phyloP scores from a whole-genome alignment of 1,140 invertebrate genomes.

The Probaryconus sp. region DNA sequence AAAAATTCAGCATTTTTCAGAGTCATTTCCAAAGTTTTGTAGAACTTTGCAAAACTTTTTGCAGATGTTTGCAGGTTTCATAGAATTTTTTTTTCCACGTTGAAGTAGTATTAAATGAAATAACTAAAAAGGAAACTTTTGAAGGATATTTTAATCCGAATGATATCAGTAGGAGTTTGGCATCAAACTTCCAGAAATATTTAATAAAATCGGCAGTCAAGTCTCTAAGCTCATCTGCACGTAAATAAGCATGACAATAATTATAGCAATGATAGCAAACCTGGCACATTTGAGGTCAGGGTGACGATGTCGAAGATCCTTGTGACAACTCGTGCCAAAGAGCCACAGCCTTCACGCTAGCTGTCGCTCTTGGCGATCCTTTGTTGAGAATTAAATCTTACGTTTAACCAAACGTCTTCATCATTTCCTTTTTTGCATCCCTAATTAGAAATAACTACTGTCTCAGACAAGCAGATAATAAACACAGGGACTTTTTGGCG shows the following conservation, averaged over 20 bases:
- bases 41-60: too few relatives aligned
- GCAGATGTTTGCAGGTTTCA: too few relatives aligned
- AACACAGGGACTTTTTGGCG: too few relatives aligned
- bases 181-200: neutral
- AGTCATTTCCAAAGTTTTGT: too few relatives aligned
- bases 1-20: too few relatives aligned
- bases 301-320: conserved; percentile 68
- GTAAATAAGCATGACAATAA: conserved; percentile 60
- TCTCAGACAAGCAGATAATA: too few relatives aligned
- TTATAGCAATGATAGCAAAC: conserved; percentile 62
- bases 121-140: too few relatives aligned
- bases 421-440: conserved; percentile 6
- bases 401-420: conserved; percentile 26
- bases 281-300: conserved; percentile 74
- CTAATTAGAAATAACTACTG: too few relatives aligned
- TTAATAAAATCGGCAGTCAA: conserved; percentile 3
- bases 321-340: conserved; percentile 59
- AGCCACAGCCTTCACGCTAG: conserved; percentile 59
- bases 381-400: conserved; percentile 38
- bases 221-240: conserved; percentile 34
- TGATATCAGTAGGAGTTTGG: neutral
- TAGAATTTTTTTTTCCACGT: too few relatives aligned
- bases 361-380: conserved; percentile 53
- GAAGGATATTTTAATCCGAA: neutral
- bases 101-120: too few relatives aligned